phyloP scores from a whole-genome alignment of 2,888 invertebrate species.

The Hirtodrosophila cameraria region DNA sequence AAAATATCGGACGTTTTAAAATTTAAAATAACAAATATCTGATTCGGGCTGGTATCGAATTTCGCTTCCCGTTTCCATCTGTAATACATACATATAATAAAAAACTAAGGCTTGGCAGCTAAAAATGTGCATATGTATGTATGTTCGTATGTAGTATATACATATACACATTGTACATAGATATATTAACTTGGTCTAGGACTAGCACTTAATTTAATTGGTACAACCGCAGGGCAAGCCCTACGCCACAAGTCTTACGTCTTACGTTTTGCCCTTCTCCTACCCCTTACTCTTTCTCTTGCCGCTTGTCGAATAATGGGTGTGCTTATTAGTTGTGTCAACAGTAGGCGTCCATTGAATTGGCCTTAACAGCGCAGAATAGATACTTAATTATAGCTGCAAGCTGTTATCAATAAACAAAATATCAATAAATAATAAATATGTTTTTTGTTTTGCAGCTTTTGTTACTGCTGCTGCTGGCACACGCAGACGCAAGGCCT shows the following conservation, averaged over 20 bases:
- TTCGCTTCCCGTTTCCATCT: too few species aligned
- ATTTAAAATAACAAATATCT: too few species aligned
- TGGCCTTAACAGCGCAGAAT: not conserved
- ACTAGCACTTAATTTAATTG: slow-evolving; percentile 27
- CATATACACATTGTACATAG: too few species aligned
- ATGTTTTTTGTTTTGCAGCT: slow-evolving; percentile 23
- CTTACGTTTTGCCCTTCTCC: too few species aligned
- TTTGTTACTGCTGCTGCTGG: slow-evolving; percentile 33
- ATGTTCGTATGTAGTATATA: too few species aligned
- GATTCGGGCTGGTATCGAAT: too few species aligned
- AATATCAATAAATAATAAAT: slow-evolving; percentile 20
- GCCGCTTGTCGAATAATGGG: slow-evolving; percentile 28
- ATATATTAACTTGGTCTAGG: not conserved
- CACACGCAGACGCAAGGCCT: slow-evolving; percentile 36
- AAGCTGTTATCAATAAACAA: slow-evolving; percentile 17
- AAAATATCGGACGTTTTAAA: too few species aligned
- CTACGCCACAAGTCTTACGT: too few species aligned
- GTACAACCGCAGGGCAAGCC: slow-evolving; percentile 22
- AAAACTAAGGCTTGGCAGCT: too few species aligned
- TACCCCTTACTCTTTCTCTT: not conserved
- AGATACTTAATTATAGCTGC: slow-evolving; percentile 21
- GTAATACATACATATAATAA: too few species aligned
- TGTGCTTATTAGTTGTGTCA: slow-evolving; percentile 52
- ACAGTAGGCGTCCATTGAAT: slow-evolving; percentile 29
- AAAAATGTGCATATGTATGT: too few species aligned